Base-by-base conservation (phyloP, 1,140 invertebrate genomes). In the Ceratina calcarata region DNA sequence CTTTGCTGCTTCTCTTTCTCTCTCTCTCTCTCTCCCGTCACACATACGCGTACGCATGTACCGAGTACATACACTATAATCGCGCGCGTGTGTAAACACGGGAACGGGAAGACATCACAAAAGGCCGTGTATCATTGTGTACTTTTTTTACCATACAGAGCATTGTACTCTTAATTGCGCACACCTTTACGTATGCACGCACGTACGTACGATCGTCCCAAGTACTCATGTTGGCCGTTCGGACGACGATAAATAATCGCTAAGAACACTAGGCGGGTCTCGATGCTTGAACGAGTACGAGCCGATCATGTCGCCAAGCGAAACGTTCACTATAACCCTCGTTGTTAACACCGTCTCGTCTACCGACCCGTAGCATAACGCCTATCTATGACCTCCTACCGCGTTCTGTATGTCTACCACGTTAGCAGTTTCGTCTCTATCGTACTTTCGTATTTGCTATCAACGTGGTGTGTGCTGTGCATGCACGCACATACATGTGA, bases 381-480 rank as follows among this genome's bases (percentile, higher is more conserved):
- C 37, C 58, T 45, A 45, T 45, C 2, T 45, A 45, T 53, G 71
- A 27, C 65, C 72, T 75, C 65, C 73, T 80, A 62, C 78, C 65
- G 55, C 32, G 62, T 45, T 80, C 65, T 68, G 7, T 68, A 16
- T 68, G n/a, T 74, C 65, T 76, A 61, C 57, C 65, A 68, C 78
- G 20, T 76, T 76, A 68, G 18, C 78, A 62, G 64, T 58, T 76
- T 80, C 27, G 24, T 32, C 58, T 68, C 71, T 80, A 73, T 80
- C 71, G 51, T 74, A 58, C 37, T 74, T 55, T 73, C 61, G 53
- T 79, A 74, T 78, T 70, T 73, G 55, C 55, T 18, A 60, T 64
- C 18, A 20, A 65, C 24, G 16, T 12, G 27, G 45, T 68, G 55
- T 79, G 24, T 18, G 32, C 45, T 32, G 37, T 45, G 22, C 37